These are phyloP conservation scores for Hapalemur alaotrensis DNA, from an alignment of 2,797 vertebrate genomes.

Conservation along the genomic window DNA sequence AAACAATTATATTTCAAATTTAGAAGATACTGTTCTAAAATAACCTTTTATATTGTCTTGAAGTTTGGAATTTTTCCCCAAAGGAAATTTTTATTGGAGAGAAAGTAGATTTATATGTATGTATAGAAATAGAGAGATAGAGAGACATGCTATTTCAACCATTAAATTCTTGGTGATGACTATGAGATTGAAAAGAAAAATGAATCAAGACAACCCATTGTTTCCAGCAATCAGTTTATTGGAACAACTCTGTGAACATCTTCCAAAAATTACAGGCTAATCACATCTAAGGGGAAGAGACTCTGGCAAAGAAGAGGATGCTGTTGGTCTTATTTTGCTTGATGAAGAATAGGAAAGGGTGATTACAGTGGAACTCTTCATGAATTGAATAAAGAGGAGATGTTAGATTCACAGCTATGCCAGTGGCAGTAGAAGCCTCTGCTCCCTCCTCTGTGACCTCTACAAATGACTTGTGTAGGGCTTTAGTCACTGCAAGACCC, in stretches of 20 bases:
- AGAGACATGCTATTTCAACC: not conserved
- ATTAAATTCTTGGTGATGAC: not conserved
- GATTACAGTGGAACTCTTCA: slow-evolving; percentile 75
- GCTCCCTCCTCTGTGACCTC: slow-evolving; percentile 84
- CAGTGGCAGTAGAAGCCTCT: slow-evolving; percentile 55
- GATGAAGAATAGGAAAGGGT: slow-evolving; percentile 82
- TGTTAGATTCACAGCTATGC: rapidly evolving
- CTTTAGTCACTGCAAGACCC: slow-evolving; percentile 66
- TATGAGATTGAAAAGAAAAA: not conserved
- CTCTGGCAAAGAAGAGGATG: slow-evolving; percentile 80
- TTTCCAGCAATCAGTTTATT: not conserved
- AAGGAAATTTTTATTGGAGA: not conserved
- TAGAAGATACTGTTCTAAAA: not conserved
- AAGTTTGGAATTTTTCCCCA: not conserved
- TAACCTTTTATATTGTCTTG: not conserved
- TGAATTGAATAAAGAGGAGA: rapidly evolving
- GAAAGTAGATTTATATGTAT: not conserved
- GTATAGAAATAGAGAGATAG: not conserved
- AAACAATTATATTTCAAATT: not conserved
- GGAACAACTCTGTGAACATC: not conserved
- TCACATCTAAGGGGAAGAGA: slow-evolving; percentile 72
- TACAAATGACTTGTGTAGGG: slow-evolving; percentile 75
- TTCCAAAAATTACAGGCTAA: not conserved
- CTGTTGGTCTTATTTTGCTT: slow-evolving; percentile 65
- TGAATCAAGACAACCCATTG: not conserved